Evolutionary conservation across 2,888 invertebrate species (phyloP).

Genomic region (Nebria salina): DNA sequence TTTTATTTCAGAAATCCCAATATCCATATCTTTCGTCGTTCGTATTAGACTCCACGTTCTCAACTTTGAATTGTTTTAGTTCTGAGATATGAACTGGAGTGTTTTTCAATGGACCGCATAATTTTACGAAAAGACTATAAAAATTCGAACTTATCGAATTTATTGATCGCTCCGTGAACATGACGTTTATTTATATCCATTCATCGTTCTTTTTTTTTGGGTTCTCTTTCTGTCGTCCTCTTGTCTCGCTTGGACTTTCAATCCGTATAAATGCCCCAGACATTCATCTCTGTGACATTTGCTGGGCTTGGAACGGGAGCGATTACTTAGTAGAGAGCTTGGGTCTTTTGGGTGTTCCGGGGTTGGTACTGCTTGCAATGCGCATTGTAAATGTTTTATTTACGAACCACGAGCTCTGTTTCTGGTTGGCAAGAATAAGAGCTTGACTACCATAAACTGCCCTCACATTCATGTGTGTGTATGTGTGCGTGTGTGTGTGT

Average conservation of each 20-base stretch:
- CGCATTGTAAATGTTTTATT: conserved; percentile 42
- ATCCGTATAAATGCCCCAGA: not conserved
- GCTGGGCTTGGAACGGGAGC: not conserved
- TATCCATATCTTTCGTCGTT: not conserved
- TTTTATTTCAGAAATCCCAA: not conserved
- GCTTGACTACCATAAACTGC: conserved; percentile 35
- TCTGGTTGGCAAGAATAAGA: conserved; percentile 20
- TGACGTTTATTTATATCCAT: not conserved
- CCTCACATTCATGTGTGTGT: not conserved
- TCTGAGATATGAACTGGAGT: not conserved
- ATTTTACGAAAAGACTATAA: conserved; percentile 1
- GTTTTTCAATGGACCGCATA: not conserved
- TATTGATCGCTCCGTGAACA: not conserved
- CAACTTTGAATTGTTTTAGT: not conserved
- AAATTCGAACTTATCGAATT: not conserved
- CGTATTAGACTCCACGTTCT: not conserved
- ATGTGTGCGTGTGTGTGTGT: not conserved
- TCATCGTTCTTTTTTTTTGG: not conserved
- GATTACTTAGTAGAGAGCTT: not conserved
- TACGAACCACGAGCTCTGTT: conserved; percentile 17
- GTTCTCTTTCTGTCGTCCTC: not conserved
- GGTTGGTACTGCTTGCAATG: conserved; percentile 20
- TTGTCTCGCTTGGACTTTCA: conserved; percentile 1
- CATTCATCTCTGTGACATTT: conserved; percentile 1
- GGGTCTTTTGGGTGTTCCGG: not conserved